Conservation (phyloP, 2,797 vertebrate species). For the Cynodonichthys magdalenae region DNA sequence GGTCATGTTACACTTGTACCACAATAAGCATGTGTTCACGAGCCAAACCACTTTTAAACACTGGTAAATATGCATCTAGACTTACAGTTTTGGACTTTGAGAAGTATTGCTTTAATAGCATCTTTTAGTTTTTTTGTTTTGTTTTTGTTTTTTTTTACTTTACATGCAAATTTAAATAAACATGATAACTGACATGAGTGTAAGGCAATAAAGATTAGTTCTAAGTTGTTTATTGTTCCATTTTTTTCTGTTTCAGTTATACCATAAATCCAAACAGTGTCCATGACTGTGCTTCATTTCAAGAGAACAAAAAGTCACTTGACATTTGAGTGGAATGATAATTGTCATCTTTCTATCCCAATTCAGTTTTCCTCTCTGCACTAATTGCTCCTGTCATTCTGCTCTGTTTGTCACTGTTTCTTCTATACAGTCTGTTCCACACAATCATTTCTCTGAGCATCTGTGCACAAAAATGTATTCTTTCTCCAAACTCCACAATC, state of each 20-base stretch:
- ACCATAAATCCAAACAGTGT: background rate
- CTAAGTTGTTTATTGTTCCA: background rate
- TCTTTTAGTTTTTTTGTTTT: background rate
- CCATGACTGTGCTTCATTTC: background rate
- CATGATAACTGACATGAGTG: background rate
- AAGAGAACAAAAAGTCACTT: background rate
- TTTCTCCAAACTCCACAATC: constrained; percentile 8
- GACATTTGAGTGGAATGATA: constrained; percentile 10
- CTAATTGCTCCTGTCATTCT: constrained; percentile 14
- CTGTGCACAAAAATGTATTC: constrained; percentile 9
- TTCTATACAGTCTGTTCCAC: background rate
- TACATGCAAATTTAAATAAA: background rate
- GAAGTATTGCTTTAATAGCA: no score
- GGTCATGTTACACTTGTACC: no score
- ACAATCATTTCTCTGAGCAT: background rate
- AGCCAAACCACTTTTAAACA: no score
- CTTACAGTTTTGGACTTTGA: no score
- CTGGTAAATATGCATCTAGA: no score
- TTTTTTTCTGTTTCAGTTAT: background rate
- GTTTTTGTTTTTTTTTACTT: background rate
- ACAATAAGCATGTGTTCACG: no score
- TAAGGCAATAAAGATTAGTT: background rate
- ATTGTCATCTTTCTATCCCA: background rate
- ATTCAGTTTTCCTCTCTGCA: background rate
- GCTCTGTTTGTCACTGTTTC: constrained; percentile 14